Evolutionary conservation across 2,113 vertebrate species (phyloP).

Genomic region (Ornithorhynchus anatinus): DNA sequence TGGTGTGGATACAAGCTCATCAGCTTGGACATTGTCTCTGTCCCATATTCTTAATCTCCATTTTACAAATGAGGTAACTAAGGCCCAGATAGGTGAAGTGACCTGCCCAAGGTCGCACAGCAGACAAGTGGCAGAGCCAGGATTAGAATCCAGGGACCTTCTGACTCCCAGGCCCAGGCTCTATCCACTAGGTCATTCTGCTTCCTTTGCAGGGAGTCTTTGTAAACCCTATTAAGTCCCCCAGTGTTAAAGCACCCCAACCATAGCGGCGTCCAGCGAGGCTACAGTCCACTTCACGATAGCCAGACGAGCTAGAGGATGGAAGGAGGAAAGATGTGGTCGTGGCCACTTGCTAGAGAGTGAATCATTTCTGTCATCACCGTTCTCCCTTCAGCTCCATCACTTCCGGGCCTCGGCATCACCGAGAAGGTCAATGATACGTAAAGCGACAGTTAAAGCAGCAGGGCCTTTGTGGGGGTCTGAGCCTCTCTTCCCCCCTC

Average conservation of each 20-base stretch:
- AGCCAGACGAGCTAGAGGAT: background rate
- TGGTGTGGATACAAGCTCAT: too few relatives aligned
- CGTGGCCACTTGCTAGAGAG: conserved; percentile 28
- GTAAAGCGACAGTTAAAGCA: conserved; percentile 70
- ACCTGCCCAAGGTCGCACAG: too few relatives aligned
- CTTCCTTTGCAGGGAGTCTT: conserved; percentile 23
- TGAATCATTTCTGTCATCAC: conserved; percentile 20
- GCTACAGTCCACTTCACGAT: conserved; percentile 11
- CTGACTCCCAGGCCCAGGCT: too few relatives aligned
- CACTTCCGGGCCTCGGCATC: conserved; percentile 60
- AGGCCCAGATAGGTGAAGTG: too few relatives aligned
- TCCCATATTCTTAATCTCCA: too few relatives aligned
- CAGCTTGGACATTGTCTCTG: too few relatives aligned
- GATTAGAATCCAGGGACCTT: too few relatives aligned
- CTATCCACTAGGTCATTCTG: too few relatives aligned
- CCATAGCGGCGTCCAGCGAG: conserved; percentile 22
- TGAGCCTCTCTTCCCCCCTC: conserved; percentile 62
- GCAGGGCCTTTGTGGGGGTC: conserved; percentile 68
- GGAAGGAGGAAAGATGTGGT: accelerated
- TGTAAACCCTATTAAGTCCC: conserved; percentile 38
- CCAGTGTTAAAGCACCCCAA: background rate
- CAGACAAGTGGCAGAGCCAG: too few relatives aligned
- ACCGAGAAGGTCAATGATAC: conserved; percentile 72
- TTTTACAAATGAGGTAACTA: too few relatives aligned
- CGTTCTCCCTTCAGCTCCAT: conserved; percentile 35